phyloP scores from a whole-genome alignment of 2,797 vertebrate genomes.

The Gymnopithys bicolor region DNA sequence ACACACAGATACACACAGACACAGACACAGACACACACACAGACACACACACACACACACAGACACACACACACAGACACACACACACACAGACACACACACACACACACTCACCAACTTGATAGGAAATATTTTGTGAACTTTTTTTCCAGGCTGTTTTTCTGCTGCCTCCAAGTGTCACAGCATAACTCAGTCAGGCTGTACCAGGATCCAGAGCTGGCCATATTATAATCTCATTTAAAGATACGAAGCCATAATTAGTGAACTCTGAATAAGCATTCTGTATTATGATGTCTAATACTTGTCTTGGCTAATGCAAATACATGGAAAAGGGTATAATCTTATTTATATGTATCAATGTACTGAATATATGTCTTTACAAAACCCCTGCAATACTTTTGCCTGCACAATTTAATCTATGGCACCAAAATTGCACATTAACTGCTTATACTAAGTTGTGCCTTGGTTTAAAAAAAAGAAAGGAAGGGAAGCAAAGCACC shows the following conservation, averaged over 20 bases:
- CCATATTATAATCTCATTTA: conserved; percentile 83
- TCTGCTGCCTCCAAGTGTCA: conserved; percentile 66
- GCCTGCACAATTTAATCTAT: conserved; percentile 50
- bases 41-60: too few species aligned
- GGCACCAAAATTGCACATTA: conserved; percentile 51
- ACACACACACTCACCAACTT: background rate
- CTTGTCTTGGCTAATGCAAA: conserved; percentile 65
- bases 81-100: background rate
- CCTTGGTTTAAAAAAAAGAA: conserved; percentile 38
- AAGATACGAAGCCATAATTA: conserved; percentile 81
- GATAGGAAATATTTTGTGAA: conserved; percentile 56
- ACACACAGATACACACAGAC: background rate
- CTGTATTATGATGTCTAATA: conserved; percentile 72
- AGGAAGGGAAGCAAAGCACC: conserved; percentile 44
- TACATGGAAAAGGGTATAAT: conserved; percentile 75
- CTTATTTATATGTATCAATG: conserved; percentile 78
- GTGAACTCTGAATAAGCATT: conserved; percentile 77
- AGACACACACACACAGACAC: too few species aligned
- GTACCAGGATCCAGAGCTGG: conserved; percentile 81
- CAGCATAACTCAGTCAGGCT: conserved; percentile 80
- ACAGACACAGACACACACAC: background rate
- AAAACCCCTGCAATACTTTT: conserved; percentile 63
- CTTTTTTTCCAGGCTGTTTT: conserved; percentile 69
- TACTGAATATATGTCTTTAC: conserved; percentile 73
- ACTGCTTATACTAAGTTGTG: conserved; percentile 47